These are phyloP conservation scores for Desmodus rotundus DNA, from an alignment of 2,113 vertebrate genomes.

Conservation along the genomic window DNA sequence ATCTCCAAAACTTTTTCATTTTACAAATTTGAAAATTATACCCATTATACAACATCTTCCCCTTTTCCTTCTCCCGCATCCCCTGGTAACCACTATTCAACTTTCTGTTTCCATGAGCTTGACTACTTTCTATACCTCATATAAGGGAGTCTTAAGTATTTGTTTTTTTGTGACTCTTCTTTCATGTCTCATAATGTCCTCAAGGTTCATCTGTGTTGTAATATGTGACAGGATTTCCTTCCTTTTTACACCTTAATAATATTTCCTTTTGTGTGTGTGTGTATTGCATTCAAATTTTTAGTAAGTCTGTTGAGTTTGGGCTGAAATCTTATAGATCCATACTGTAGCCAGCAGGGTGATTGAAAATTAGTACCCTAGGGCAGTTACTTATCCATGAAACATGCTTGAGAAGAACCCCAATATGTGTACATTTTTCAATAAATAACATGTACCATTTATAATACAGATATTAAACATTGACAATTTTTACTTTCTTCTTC, in stretches of 20 bases:
- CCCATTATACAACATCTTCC: not conserved
- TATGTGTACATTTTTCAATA: not conserved
- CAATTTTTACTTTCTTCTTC: not conserved
- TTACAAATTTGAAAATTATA: not conserved
- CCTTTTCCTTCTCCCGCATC: not conserved
- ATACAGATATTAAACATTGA: not conserved
- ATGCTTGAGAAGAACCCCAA: not conserved
- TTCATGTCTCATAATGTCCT: not conserved
- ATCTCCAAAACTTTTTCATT: not conserved
- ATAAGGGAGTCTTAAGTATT: not conserved
- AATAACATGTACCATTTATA: not conserved
- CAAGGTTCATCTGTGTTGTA: not conserved
- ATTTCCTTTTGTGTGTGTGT: not conserved
- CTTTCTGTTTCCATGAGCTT: not conserved
- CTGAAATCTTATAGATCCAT: not conserved
- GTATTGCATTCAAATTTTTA: not conserved
- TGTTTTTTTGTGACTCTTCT: not conserved
- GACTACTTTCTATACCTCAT: not conserved
- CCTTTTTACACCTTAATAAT: not conserved
- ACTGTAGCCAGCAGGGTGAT: not conserved
- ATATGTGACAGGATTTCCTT: not conserved
- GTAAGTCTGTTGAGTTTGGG: not conserved
- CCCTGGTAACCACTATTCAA: not conserved
- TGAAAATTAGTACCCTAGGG: not conserved
- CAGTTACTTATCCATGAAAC: not conserved